These are phyloP conservation scores for Gallinago jamesoni DNA, from an alignment of 2,113 vertebrate genomes.

Conservation along the genomic window DNA sequence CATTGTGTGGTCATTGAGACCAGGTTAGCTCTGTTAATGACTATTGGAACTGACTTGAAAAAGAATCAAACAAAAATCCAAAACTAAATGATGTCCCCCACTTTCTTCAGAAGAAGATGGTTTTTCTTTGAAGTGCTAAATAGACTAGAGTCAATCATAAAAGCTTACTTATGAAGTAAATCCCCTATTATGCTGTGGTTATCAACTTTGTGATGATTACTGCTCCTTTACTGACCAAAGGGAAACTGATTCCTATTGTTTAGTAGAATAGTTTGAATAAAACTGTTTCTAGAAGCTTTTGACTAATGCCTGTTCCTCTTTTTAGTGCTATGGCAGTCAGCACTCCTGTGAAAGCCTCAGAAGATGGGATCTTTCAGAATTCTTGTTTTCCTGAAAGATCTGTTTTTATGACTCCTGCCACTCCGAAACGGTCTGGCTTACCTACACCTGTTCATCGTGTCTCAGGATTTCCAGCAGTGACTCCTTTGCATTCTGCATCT, in stretches of 20 bases:
- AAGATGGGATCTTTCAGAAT: conserved; percentile 6
- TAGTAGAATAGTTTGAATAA: neutral
- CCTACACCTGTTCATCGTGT: conserved; percentile 79
- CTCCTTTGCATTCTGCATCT: conserved; percentile 45
- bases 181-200: neutral
- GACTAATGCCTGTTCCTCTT: neutral
- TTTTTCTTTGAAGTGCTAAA: neutral
- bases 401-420: conserved; percentile 55
- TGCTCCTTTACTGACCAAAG: neutral
- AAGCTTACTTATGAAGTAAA: neutral
- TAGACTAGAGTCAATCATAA: neutral
- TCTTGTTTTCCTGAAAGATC: conserved; percentile 15
- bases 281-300: neutral
- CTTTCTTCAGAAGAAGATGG: neutral
- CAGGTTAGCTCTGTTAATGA: neutral
- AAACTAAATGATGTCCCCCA: neutral
- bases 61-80: neutral
- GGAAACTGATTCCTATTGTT: neutral
- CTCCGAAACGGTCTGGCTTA: conserved; percentile 70
- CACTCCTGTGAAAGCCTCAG: conserved; percentile 39
- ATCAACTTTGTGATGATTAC: neutral
- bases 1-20: neutral
- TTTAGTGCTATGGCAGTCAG: conserved; percentile 65
- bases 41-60: neutral
- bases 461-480: conserved; percentile 69